Base-by-base conservation (phyloP, 2,888 invertebrate genomes). In the Xestia xanthographa region DNA sequence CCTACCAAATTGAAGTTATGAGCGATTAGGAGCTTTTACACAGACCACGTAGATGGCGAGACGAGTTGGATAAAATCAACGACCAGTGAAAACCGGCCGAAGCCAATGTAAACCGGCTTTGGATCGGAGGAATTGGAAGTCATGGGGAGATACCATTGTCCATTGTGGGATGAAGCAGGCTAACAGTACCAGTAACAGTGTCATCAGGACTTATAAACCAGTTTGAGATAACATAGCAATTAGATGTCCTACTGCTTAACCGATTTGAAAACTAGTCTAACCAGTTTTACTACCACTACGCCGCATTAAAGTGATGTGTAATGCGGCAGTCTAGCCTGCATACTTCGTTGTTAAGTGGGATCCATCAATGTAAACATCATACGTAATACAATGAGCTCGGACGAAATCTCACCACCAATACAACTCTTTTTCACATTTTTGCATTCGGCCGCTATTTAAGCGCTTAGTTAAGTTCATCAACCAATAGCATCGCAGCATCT, bases 171-270 rank as follows among this genome's bases (percentile, higher is more conserved):
- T 22, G 3, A 8, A 1, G 50, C 50, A 50, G 22, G 8, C 48
- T 6, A 22, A 48, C 48, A 48, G 14, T 22, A 26, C 6, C 58
- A 9, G 20, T 29, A 17, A 60, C 20, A 11, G 26, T 60, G 26
- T 17, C 14, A 63, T 26, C 38, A 34, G 29, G 56, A 48, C 12
- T 50, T 26, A 22, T 17, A 48, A 58, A 41, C 34, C 22, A 12
- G 56, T 80, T 12, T 26, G 9, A 48, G 45, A 63, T 80, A 63
- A 72, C 29, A 20, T 17, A 63, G 29, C 22, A 56, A 48, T 56
- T 56, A 81, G 34, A 50, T n/a, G 29, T 41, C n/a, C 14, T 34
- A 5, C 56, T 72, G n/a, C 26, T 41, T 43, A 58, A 70, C 48
- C 4, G 22, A 48, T 14, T 41, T 34, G 41, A 26, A 4, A 26